Evolutionary conservation across 30 jellyfish, hydroid and myxozoan genomes (phyloP).

Genomic region (Hydractinia echinata): DNA sequence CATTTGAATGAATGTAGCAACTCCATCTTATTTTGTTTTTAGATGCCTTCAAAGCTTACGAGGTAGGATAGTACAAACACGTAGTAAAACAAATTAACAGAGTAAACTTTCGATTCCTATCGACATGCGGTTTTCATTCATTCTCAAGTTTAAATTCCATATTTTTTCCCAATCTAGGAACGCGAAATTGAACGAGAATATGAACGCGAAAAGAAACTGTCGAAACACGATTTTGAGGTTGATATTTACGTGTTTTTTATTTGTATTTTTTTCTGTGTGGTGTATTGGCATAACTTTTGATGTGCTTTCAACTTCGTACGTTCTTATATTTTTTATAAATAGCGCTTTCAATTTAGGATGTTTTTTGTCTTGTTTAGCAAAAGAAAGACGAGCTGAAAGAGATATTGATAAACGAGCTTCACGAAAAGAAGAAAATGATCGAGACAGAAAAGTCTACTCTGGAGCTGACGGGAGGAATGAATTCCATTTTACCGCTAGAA

Average conservation of each 20-base stretch:
- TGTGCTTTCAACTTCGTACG: too few species aligned
- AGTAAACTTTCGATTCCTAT: neutral
- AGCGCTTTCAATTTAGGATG: neutral
- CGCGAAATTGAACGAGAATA: slow-evolving; percentile 74
- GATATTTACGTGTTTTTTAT: neutral
- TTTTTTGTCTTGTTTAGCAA: slow-evolving; percentile 32
- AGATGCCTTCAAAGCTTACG: slow-evolving; percentile 90
- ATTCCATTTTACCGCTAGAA: slow-evolving; percentile 55
- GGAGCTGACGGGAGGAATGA: slow-evolving; percentile 84
- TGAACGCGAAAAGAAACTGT: slow-evolving; percentile 80
- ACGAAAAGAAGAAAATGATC: slow-evolving; percentile 76
- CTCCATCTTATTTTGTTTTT: slow-evolving; percentile 1
- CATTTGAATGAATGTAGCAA: neutral
- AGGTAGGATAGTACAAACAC: slow-evolving; percentile 39
- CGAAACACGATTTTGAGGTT: slow-evolving; percentile 91
- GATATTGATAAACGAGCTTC: slow-evolving; percentile 57
- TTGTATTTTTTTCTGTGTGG: too few species aligned
- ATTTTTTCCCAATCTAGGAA: slow-evolving; percentile 32
- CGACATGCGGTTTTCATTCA: neutral
- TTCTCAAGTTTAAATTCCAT: neutral
- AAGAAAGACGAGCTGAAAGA: slow-evolving; percentile 83
- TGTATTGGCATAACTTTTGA: too few species aligned
- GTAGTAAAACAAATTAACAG: neutral
- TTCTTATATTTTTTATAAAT: slow-evolving; percentile 4
- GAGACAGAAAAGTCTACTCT: slow-evolving; percentile 86